Base-by-base conservation (phyloP, 2,113 vertebrate genomes). In the Chroicocephalus ridibundus region DNA sequence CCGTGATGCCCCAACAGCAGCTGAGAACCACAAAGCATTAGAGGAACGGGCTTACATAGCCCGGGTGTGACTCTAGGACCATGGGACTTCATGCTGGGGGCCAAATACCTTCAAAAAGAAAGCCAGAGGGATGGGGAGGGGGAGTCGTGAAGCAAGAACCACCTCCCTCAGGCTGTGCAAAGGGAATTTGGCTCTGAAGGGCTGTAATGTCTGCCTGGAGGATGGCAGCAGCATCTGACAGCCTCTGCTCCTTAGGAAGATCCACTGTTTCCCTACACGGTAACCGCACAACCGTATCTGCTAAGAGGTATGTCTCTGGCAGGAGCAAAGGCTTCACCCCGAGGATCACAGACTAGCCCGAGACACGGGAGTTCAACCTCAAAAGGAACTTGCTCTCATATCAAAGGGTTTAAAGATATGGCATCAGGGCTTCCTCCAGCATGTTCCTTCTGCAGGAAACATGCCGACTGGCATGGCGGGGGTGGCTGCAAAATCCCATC, bases 401-500 rank as follows among this genome's bases (percentile, higher is more conserved):
- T 26, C 34, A 75, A 66, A 38, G 10, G 13, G 20, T 54, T 95
- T 69, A 57, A 88, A 94, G 57, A 29, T 15, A 54, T 29, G 57
- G 66, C 27, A 94, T 26, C 65, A 82, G 72, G 55, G 85, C 71
- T 90, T 76, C 70, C 86, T 86, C 52, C 36, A 72, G 78, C 62
- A 49, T 34, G 66, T 42, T 82, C 52, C 82, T 85, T 52, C 85
- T 65, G 52, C 85, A 77, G 82, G 54, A 75, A 93, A 85, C 69
- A 31, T 4, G 88, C 71, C 74, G 79, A 70, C 60, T 7, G 6
- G 82, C 55, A 38, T 4, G 15, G 82, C 1, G 21, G 44, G 68
- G 93, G 72, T 32, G 80, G 87, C 84, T 95, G 84, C 62, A 87
- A 80, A 69, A 82, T 69, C 86, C 89, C 78, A 66, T 79, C 90